phyloP scores from a whole-genome alignment of 2,888 invertebrate genomes.

The Nematopogon swammerdamellus region DNA sequence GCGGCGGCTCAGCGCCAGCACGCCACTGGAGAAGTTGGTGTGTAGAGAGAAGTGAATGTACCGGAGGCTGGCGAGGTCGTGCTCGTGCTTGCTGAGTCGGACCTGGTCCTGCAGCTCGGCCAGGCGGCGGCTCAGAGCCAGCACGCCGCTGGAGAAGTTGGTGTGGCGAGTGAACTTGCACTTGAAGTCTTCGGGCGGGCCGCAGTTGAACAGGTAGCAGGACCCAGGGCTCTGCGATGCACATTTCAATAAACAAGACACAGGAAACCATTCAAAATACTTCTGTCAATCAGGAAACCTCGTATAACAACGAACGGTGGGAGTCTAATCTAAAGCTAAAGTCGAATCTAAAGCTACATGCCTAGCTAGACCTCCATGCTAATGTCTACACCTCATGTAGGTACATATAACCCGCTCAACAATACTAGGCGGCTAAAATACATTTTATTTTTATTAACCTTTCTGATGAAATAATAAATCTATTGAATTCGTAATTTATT shows the following conservation, averaged over 20 bases:
- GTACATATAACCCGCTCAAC: too few species aligned
- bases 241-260: too few species aligned
- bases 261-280: too few species aligned
- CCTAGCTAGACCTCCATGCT: too few species aligned
- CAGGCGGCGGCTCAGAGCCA: constrained; percentile 63
- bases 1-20: constrained; percentile 66
- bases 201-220: constrained; percentile 90
- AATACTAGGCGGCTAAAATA: too few species aligned
- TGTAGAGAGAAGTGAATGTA: constrained; percentile 19
- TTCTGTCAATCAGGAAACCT: too few species aligned
- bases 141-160: constrained; percentile 84
- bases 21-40: constrained; percentile 76
- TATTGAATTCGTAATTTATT: too few species aligned
- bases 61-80: constrained; percentile 68
- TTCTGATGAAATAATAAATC: too few species aligned
- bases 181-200: constrained; percentile 84
- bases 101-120: constrained; percentile 70
- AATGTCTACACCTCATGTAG: too few species aligned
- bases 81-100: constrained; percentile 69
- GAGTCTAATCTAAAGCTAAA: too few species aligned
- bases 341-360: too few species aligned
- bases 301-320: not conserved
- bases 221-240: constrained; percentile 70
- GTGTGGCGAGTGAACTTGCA: constrained; percentile 89
- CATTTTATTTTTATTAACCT: too few species aligned